Base-by-base conservation (phyloP, 2,797 vertebrate species). In the Labeo calbasu region DNA sequence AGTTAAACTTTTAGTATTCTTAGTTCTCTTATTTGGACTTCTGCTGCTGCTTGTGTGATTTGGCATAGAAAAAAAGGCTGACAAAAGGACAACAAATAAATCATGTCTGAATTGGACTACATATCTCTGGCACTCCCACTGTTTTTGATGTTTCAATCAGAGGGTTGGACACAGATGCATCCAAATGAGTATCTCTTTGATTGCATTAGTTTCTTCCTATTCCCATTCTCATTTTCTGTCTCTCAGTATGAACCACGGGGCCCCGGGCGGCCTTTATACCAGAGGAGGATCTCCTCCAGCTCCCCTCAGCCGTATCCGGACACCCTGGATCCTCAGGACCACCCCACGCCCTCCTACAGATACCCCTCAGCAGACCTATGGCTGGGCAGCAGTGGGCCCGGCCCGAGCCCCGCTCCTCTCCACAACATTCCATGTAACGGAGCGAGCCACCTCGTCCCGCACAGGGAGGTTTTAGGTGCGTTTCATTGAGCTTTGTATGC, bases 371-470 rank as follows among this genome's bases (percentile, higher is more conserved):
- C 97, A 15, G 98, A 99, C 92, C 91, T 97, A 91, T 99, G 98
- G 98, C 96, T 96, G 78, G 96, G 94, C 88, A 96, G 96, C 79
- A 96, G 96, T 70, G 95, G 97, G 28, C 70, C 95, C 95, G 77
- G 90, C 94, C 90, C 93, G 94, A 86, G 63, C 90, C 94, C 97
- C 78, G 90, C 94, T 90, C 94, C 96, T 4, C 97, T 97, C 90
- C 97, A 97, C 91, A 99, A 98, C 97, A 98, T 99, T 97, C 98
- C 98, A 89, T 99, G 98, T 94, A 99, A 98, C 48, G 98, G 98
- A 96, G 95, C 97, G 92, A 95, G 91, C 91, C 95, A 96, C 83
- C 92, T 97, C 6, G 90, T 92, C 79, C 96, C 96, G 23, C 95
- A 97, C 86, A 95, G 97, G 90, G 98, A 99, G 84, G 91, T 97